Base-by-base conservation (phyloP, 2,888 invertebrate species). In the Epinotia brunnichana region DNA sequence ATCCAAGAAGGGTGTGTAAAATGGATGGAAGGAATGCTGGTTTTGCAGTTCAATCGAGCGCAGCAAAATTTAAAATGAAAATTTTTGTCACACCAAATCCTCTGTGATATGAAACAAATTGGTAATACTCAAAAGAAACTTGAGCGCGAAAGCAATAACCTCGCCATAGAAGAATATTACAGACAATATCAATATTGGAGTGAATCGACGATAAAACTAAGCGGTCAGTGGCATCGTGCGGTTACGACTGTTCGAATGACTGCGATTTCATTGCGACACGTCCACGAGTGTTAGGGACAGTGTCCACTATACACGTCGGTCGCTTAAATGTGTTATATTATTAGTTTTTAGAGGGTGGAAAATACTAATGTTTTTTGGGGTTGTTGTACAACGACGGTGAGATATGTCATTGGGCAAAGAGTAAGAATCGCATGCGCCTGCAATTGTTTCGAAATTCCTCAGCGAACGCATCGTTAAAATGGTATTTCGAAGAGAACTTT, bases 181-280 rank as follows among this genome's bases (percentile, higher is more conserved):
- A 67, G 60, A 62, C 68, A 69, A 73, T 73, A 73, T 73, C 66
- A 71, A 67, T 71, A 71, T 74, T 35, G 71, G 48, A 71, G 54
- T 41, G 70, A 41, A 63, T 68, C 24, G 61, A 44, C 67, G 41
- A 74, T 74, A 68, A 74, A 74, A 76, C 67, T 69, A 73, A 74
- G 62, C 71, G 66, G 74, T 64, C 67, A 63, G 74, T 64, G 67
- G 68, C 69, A 73, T 77, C 74, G 72, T 17, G 66, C 64, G 61
- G 76, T 73, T 63, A 75, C 70, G 68, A 74, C 75, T 63, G 69
- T 57, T 68, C 71, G 73, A 73, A 77, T 69, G 76, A 74, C 72
- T 75, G 75, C 74, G 63, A 76, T 75, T 74, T 74, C 72, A 73
- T 56, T 69, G 74, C 59, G 66, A 56, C 54, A 67, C 64, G 64